Evolutionary conservation across 2,888 invertebrate genomes (phyloP), one percentile per base, ranked within the genome.

Genomic region (Microctonus aethiopoides): DNA sequence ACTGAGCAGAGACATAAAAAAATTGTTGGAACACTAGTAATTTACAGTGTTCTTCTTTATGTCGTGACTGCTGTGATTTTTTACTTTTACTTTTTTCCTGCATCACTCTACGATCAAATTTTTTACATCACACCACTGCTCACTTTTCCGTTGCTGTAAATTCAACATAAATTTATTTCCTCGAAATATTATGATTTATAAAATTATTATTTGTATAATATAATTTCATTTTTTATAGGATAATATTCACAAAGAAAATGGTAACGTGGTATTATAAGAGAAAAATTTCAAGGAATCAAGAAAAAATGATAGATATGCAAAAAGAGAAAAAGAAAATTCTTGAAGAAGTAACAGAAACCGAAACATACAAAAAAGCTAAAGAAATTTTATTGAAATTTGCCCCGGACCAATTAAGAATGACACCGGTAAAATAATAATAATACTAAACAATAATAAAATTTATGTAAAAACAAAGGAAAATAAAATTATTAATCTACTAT

Each of bases 341-440:
- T 68, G 97, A 99, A 82, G 94, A 96, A 83, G 98, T 99, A 36
- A 98, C 96, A 92, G 98, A 99, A 83, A 98, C 93, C 41, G 98
- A 99, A 87, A 98, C 97, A 0, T 99, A 98, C 85, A 99, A 98
- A 89, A 94, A 91, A 61, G 97, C 97, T 5, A 95, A 94, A 86
- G 92, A 93, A 84, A 95, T 97, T 77, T 88, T 97, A 69, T 93
- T 96, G 86, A 95, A 94, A 84, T 97, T 93, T 88, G 96, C 92
- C 72, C 92, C 92, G 24, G 91, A 91, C 75, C 89, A 89, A 77
- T 81, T 90, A 20, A 81, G 81, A 75, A 85, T 86, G 80, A 82
- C 83, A 61, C 80, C 83, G 6, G 84, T 85, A 75, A 78, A 78
- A 52, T 54, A 73, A 36, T 13, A 34, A 36, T 56, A 20, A 70